Evolutionary conservation across 2,113 vertebrate species (phyloP).

Genomic region (Melanerpes formicivorus): DNA sequence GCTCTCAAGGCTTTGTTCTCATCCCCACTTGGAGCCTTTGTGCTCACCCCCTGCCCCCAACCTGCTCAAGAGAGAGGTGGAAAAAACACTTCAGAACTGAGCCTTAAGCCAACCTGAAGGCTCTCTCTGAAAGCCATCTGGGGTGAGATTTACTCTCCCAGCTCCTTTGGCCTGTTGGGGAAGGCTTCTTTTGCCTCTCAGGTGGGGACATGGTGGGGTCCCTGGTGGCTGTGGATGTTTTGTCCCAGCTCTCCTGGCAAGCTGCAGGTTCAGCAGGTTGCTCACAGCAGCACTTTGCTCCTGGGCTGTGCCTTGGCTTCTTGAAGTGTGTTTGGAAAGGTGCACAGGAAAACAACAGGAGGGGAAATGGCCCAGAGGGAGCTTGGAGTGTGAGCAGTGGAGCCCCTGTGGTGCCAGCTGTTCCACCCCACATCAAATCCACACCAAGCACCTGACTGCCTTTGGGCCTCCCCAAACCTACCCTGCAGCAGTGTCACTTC

Average conservation of each 20-base stretch:
- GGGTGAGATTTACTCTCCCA: slow-evolving; percentile 25
- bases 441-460: neutral
- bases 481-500: neutral
- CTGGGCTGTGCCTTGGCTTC: neutral
- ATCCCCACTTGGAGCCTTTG: neutral
- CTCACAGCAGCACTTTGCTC: neutral
- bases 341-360: neutral
- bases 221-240: neutral
- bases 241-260: neutral
- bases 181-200: slow-evolving; percentile 1
- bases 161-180: slow-evolving; percentile 1
- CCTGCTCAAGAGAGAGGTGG: neutral
- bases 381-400: neutral
- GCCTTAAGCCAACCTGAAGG: neutral
- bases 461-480: neutral
- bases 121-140: neutral
- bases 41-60: neutral
- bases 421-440: neutral
- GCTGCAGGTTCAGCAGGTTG: neutral
- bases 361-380: neutral
- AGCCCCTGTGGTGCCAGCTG: neutral
- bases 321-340: neutral
- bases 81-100: neutral
- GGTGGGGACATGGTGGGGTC: neutral
- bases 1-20: neutral